Conservation (phyloP, 2,113 vertebrate genomes). For the Tetrax tetrax region DNA sequence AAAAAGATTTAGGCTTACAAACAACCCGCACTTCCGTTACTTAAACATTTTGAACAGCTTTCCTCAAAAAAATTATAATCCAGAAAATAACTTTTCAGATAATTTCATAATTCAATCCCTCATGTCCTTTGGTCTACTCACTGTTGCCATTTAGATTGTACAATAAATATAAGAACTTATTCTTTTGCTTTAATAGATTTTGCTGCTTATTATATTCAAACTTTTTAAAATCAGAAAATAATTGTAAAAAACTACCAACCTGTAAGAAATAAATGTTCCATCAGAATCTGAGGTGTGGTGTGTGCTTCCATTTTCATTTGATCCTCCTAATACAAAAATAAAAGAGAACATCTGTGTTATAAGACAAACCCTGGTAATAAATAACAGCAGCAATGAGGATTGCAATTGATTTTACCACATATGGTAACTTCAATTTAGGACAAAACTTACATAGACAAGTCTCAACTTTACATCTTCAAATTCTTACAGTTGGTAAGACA, state of each 20-base stretch:
- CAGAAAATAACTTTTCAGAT: not conserved
- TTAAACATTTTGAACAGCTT: not conserved
- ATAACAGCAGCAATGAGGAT: not conserved
- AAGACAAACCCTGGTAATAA: not conserved
- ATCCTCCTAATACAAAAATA: slow-evolving; percentile 66
- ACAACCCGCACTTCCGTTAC: not conserved
- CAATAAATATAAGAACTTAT: not conserved
- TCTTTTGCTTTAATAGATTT: not conserved
- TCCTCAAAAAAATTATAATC: not conserved
- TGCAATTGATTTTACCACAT: not conserved
- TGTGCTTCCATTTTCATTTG: slow-evolving; percentile 76
- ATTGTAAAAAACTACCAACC: slow-evolving; percentile 54
- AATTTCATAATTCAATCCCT: not conserved
- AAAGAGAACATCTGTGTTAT: not conserved
- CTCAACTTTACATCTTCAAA: not conserved
- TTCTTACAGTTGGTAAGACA: not conserved
- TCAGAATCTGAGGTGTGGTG: slow-evolving; percentile 68
- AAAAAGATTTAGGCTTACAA: not conserved
- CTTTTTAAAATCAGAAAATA: not conserved
- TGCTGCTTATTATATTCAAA: not conserved
- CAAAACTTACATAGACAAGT: not conserved
- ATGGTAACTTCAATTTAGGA: not conserved
- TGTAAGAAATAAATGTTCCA: slow-evolving; percentile 82
- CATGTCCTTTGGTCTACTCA: not conserved
- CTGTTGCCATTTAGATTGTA: not conserved